phyloP scores from a whole-genome alignment of 2,113 vertebrate species.

The Zosterops hypoxanthus region DNA sequence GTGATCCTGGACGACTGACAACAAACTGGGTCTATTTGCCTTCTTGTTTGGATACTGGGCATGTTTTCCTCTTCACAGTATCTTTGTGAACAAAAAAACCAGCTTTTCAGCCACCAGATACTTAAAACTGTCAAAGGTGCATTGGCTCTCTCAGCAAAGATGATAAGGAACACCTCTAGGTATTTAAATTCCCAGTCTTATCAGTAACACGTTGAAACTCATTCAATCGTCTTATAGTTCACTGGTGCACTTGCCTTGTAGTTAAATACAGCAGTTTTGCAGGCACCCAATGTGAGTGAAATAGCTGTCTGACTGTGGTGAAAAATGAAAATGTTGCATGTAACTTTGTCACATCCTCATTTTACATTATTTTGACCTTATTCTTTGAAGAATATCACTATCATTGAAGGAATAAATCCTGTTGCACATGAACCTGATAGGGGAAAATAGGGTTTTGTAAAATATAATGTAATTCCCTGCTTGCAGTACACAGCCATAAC shows the following conservation, averaged over 20 bases:
- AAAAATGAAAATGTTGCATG: background rate
- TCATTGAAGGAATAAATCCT: background rate
- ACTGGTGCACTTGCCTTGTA: background rate
- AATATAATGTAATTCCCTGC: background rate
- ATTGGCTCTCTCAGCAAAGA: background rate
- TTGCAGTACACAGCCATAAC: background rate
- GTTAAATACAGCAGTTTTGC: background rate
- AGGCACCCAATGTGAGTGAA: background rate
- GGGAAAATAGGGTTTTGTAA: background rate
- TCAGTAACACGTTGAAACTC: background rate
- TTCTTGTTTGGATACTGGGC: background rate
- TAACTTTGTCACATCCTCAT: background rate
- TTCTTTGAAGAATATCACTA: background rate
- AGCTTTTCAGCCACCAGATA: background rate
- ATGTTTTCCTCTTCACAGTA: background rate
- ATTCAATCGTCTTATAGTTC: background rate
- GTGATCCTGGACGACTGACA: background rate
- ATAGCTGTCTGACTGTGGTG: background rate
- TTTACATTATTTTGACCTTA: background rate
- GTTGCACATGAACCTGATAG: background rate
- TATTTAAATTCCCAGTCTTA: background rate
- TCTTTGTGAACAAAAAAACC: background rate
- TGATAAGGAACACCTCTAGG: background rate
- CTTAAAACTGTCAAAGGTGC: background rate
- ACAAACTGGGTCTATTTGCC: background rate